A percentile compares a stretch with the other conserved stretches of the same genome.
Evolutionary conservation across 2,888 invertebrate species (phyloP).

Genomic region (Griposia aprilina): DNA sequence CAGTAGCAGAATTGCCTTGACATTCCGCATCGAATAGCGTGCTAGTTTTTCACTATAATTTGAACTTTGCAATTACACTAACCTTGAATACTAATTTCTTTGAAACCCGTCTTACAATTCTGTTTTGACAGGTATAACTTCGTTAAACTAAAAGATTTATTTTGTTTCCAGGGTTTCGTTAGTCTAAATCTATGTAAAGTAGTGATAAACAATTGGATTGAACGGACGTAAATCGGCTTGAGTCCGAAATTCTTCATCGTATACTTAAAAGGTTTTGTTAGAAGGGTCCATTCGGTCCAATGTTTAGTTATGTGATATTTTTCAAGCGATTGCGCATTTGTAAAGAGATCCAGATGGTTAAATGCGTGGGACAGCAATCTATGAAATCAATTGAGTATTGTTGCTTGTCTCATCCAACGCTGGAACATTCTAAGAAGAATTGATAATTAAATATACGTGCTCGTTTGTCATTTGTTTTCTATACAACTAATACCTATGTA

Average conservation of each 20-base stretch:
- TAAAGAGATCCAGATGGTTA: slow-evolving; percentile 30
- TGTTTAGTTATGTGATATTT: slow-evolving; percentile 47
- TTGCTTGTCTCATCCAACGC: slow-evolving; percentile 34
- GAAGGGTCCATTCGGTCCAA: slow-evolving; percentile 30
- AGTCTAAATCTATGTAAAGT: slow-evolving; percentile 10
- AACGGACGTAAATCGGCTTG: slow-evolving; percentile 34
- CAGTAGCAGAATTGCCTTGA: slow-evolving; percentile 42
- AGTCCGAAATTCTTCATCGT: slow-evolving; percentile 17
- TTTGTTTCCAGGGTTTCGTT: slow-evolving; percentile 55
- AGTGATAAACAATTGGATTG: slow-evolving; percentile 45
- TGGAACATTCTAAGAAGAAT: slow-evolving; percentile 47
- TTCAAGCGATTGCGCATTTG: slow-evolving; percentile 50
- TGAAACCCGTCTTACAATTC: slow-evolving; percentile 25
- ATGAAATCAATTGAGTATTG: slow-evolving; percentile 44
- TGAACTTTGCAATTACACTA: slow-evolving; percentile 33
- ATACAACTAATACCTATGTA: background rate
- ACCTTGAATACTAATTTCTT: slow-evolving; percentile 39
- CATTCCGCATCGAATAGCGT: slow-evolving; percentile 33
- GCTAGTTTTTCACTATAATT: slow-evolving; percentile 27
- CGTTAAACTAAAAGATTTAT: slow-evolving; percentile 29
- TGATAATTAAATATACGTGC: slow-evolving; percentile 32
- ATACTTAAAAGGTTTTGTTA: slow-evolving; percentile 33
- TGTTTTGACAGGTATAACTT: slow-evolving; percentile 18
- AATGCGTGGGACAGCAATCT: slow-evolving; percentile 47
- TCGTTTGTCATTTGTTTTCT: slow-evolving; percentile 1